phyloP scores from a whole-genome alignment of 2,888 invertebrate species.

The Drosophila kokeensis region DNA sequence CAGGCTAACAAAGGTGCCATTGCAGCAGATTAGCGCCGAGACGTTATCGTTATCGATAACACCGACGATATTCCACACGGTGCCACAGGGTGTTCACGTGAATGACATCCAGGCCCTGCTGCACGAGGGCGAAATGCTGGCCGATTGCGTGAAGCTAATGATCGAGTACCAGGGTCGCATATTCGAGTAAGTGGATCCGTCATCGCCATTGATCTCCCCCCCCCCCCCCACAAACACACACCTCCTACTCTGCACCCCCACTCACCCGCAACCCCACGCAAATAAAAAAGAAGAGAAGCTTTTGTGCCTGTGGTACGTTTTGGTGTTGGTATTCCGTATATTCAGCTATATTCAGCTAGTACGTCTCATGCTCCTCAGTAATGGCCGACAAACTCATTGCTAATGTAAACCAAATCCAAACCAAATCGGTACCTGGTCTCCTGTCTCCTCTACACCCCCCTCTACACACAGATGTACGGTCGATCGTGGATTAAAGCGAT shows the following conservation, averaged over 20 bases:
- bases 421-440: constrained; percentile 24
- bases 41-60: constrained; percentile 83
- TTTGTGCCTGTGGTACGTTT: constrained; percentile 46
- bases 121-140: constrained; percentile 81
- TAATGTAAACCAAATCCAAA: constrained; percentile 1
- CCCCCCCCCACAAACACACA: not conserved
- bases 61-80: constrained; percentile 83
- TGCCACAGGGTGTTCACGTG: constrained; percentile 75
- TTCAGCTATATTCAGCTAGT: constrained; percentile 5
- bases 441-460: constrained; percentile 11
- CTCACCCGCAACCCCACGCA: not conserved
- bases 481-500: constrained; percentile 71
- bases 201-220: not conserved
- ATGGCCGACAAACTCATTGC: constrained; percentile 20
- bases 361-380: constrained; percentile 9
- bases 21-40: constrained; percentile 83
- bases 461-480: constrained; percentile 70
- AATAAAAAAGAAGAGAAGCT: constrained; percentile 5
- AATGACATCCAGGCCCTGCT: constrained; percentile 80
- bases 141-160: constrained; percentile 82
- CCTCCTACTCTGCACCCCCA: not conserved
- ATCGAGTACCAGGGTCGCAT: constrained; percentile 83
- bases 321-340: constrained; percentile 35
- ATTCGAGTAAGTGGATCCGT: constrained; percentile 82
- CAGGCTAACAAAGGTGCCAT: constrained; percentile 83